phyloP scores from a whole-genome alignment of 2,113 vertebrate species.

The Python bivittatus region DNA sequence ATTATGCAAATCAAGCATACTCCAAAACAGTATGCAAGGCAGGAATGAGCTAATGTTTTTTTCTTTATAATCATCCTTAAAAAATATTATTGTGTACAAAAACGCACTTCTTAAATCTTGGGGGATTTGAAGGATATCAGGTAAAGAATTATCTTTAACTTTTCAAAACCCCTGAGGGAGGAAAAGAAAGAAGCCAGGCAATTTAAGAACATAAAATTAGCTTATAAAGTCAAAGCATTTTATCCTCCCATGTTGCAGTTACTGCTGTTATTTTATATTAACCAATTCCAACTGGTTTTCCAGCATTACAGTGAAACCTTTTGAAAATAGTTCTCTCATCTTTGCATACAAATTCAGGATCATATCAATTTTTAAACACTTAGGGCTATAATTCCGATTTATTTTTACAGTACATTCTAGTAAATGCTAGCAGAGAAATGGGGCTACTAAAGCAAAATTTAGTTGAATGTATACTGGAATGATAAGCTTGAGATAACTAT shows the following conservation, averaged over 20 bases:
- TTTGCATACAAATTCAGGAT: background rate
- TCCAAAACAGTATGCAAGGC: background rate
- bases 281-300: background rate
- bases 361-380: background rate
- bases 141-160: background rate
- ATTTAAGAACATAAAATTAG: conserved; percentile 16
- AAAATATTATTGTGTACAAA: background rate
- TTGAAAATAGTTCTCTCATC: background rate
- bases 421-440: background rate
- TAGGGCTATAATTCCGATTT: background rate
- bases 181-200: conserved; percentile 1
- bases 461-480: background rate
- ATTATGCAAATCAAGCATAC: conserved; percentile 2
- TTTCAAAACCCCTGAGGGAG: conserved; percentile 16
- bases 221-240: conserved; percentile 17
- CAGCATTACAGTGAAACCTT: background rate
- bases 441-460: background rate
- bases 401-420: background rate
- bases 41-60: background rate
- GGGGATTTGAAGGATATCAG: conserved; percentile 7
- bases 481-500: background rate
- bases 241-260: background rate
- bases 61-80: background rate
- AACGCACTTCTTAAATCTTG: background rate
- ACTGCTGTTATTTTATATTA: conserved; percentile 10